phyloP scores from a whole-genome alignment of 2,113 vertebrate species.

The Noturus placidus region DNA sequence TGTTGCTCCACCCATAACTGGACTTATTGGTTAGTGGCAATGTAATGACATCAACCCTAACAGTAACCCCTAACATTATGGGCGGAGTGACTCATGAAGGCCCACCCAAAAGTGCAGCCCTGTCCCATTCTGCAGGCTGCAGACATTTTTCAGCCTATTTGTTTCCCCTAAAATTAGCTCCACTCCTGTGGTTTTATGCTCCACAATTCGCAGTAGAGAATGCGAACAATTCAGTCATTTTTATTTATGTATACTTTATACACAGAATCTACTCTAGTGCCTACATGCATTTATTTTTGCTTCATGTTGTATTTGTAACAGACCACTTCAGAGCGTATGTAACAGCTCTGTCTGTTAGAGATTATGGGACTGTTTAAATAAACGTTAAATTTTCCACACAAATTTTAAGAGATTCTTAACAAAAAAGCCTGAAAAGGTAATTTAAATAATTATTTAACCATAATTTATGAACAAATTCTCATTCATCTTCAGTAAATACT shows the following conservation, averaged over 20 bases:
- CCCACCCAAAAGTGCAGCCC: too few relatives aligned
- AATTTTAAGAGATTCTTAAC: background rate
- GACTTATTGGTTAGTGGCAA: too few relatives aligned
- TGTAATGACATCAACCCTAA: too few relatives aligned
- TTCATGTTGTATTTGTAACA: background rate
- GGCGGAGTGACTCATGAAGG: too few relatives aligned
- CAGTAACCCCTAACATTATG: too few relatives aligned
- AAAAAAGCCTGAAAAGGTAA: too few relatives aligned
- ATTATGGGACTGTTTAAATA: background rate
- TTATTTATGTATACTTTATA: background rate
- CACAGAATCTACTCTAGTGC: background rate
- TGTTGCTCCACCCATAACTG: too few relatives aligned
- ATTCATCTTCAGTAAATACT: background rate
- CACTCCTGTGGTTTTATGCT: background rate
- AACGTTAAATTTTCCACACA: background rate
- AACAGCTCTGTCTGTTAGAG: background rate
- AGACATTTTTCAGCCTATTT: background rate
- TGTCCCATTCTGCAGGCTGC: too few relatives aligned
- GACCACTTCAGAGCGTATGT: background rate
- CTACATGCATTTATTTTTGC: background rate
- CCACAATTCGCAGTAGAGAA: background rate
- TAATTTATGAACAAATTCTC: too few relatives aligned
- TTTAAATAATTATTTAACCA: too few relatives aligned
- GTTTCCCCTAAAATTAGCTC: background rate
- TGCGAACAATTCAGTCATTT: background rate